Percentiles rank a stretch among this genome's conserved stretches.
Conservation (phyloP, 2,888 invertebrate genomes). For the Siphlonurus alternatus region DNA sequence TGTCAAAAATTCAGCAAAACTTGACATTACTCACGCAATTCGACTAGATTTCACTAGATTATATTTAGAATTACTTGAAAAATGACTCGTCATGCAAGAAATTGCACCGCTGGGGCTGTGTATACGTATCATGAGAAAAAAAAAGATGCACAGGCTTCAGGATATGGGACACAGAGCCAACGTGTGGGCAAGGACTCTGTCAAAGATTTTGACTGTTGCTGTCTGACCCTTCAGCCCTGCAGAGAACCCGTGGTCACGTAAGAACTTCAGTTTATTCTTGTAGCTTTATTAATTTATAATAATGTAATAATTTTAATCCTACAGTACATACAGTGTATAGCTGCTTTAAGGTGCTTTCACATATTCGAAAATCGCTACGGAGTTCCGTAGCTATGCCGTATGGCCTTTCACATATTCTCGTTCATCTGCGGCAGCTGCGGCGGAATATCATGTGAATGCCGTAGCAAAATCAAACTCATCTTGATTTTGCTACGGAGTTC, state of each 20-base stretch:
- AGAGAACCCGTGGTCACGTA: constrained; percentile 78
- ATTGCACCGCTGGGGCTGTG: constrained; percentile 95
- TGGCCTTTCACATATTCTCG: no score
- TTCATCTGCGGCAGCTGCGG: no score
- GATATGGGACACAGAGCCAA: constrained; percentile 74
- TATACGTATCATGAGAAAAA: constrained; percentile 97
- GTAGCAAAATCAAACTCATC: no score
- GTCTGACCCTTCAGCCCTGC: constrained; percentile 90
- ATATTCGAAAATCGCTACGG: no score
- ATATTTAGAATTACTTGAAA: no score
- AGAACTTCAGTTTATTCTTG: constrained; percentile 24
- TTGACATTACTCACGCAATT: neutral
- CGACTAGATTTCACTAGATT: neutral
- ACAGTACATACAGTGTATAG: neutral
- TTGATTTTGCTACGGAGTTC: no score
- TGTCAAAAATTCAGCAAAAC: neutral
- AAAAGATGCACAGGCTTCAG: constrained; percentile 86
- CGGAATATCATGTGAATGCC: no score
- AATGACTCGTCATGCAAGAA: constrained; percentile 94
- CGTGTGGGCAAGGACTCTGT: constrained; percentile 89
- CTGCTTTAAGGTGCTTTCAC: no score
- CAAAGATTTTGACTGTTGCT: constrained; percentile 95
- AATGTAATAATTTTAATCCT: no score
- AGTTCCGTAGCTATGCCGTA: no score
- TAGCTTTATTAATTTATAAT: neutral